A percentile compares a stretch with the other conserved stretches of the same genome.
Conservation (phyloP, 2,888 invertebrate species). For the Strigamia maritima region DNA sequence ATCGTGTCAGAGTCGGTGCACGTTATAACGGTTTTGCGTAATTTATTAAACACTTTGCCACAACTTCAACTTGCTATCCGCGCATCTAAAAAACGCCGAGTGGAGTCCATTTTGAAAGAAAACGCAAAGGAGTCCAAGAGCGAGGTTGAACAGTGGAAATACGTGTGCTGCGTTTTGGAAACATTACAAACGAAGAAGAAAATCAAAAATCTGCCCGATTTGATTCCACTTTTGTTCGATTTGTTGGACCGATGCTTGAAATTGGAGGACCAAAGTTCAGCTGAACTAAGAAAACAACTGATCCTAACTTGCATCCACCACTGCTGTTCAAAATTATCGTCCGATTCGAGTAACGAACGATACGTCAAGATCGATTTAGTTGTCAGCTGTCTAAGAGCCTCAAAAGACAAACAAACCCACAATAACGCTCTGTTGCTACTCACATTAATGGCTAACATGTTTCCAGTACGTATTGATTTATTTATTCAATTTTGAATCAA, state of each 20-base stretch:
- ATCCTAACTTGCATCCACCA: conserved; percentile 72
- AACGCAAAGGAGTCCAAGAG: neutral
- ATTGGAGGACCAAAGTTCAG: conserved; percentile 73
- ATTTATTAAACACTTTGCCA: neutral
- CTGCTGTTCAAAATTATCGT: conserved; percentile 62
- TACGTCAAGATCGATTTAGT: conserved; percentile 65
- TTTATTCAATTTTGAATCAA: neutral
- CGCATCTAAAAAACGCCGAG: neutral
- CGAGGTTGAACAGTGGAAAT: conserved; percentile 65
- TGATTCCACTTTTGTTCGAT: conserved; percentile 74
- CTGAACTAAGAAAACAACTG: conserved; percentile 86
- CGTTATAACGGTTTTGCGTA: neutral
- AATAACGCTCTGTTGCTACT: conserved; percentile 85
- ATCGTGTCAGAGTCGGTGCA: neutral
- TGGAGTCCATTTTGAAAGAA: neutral
- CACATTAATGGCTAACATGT: conserved; percentile 70
- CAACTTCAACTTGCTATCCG: neutral
- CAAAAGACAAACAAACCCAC: conserved; percentile 92
- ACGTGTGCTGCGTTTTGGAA: conserved; percentile 76
- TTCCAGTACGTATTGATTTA: conserved; percentile 59
- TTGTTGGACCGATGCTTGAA: conserved; percentile 72
- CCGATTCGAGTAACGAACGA: conserved; percentile 46
- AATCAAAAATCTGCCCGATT: conserved; percentile 62
- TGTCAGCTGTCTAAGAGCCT: conserved; percentile 83
- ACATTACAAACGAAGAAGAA: conserved; percentile 81